phyloP scores from a whole-genome alignment of 2,113 vertebrate species.

The Ptyas mucosa region DNA sequence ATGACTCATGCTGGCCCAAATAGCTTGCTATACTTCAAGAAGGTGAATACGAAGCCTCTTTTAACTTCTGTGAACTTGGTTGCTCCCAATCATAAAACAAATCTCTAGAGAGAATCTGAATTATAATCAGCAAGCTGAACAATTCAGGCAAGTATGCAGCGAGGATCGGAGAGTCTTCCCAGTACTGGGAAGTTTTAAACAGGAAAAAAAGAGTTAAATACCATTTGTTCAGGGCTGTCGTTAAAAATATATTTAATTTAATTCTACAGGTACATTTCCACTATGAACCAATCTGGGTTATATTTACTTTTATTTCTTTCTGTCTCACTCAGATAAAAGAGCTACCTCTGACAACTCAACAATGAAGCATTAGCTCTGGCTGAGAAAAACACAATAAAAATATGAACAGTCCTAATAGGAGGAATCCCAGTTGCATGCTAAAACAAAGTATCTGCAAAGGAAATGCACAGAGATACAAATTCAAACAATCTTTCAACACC shows the following conservation, averaged over 20 bases:
- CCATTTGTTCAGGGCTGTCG: not conserved
- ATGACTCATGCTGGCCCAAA: not conserved
- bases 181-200: not conserved
- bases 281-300: not conserved
- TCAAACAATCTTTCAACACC: not conserved
- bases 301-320: not conserved
- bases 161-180: not conserved
- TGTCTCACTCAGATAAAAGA: not conserved
- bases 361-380: constrained; percentile 12
- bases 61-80: not conserved
- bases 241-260: not conserved
- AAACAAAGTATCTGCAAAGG: not conserved
- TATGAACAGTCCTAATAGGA: not conserved
- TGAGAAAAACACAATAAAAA: constrained; percentile 37
- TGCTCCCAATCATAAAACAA: not conserved
- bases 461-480: not conserved
- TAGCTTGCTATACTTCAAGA: not conserved
- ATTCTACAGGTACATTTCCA: not conserved
- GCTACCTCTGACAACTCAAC: not conserved
- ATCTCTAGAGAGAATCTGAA: not conserved
- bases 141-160: not conserved
- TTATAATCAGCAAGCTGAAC: not conserved
- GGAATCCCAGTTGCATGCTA: constrained; percentile 18
- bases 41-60: not conserved
- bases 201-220: not conserved